These are phyloP conservation scores for Ametastegia equiseti DNA, from an alignment of 2,888 invertebrate species.

Conservation along the genomic window DNA sequence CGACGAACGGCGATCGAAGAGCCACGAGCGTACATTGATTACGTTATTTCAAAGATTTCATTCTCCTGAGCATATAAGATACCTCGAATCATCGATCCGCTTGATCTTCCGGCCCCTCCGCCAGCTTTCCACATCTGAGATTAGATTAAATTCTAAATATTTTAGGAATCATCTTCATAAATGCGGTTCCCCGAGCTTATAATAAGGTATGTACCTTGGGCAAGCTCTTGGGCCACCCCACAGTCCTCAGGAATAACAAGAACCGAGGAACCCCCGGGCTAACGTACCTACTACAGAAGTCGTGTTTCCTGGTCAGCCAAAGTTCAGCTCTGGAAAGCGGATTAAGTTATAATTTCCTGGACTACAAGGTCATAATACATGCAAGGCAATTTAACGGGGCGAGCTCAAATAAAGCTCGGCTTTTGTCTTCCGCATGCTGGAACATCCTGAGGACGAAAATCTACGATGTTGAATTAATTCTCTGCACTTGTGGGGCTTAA, in stretches of 20 bases:
- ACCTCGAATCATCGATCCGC: neutral
- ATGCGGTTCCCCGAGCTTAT: neutral
- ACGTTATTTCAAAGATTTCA: slow-evolving; percentile 31
- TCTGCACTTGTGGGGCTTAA: neutral
- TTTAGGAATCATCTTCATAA: neutral
- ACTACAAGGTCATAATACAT: slow-evolving; percentile 38
- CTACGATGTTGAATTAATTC: slow-evolving; percentile 33
- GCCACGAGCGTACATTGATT: slow-evolving; percentile 13
- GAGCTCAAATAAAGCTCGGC: slow-evolving; percentile 48
- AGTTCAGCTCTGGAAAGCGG: slow-evolving; percentile 35
- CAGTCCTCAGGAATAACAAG: slow-evolving; percentile 1
- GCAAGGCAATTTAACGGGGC: slow-evolving; percentile 48
- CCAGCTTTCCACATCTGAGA: neutral
- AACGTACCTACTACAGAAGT: too few species aligned
- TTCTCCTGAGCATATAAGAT: slow-evolving; percentile 1
- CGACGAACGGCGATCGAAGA: neutral
- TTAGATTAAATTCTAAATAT: slow-evolving; percentile 4
- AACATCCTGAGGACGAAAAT: slow-evolving; percentile 37
- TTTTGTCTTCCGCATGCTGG: slow-evolving; percentile 45
- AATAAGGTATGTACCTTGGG: too few species aligned
- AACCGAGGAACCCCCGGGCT: neutral
- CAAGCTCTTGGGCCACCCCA: neutral
- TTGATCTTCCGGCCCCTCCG: neutral
- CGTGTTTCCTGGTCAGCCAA: slow-evolving; percentile 37
- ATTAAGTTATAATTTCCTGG: slow-evolving; percentile 49